Evolutionary conservation across 1,140 invertebrate species (phyloP), one percentile per base, ranked within the genome.

Genomic region (Drosophila tropicalis): DNA sequence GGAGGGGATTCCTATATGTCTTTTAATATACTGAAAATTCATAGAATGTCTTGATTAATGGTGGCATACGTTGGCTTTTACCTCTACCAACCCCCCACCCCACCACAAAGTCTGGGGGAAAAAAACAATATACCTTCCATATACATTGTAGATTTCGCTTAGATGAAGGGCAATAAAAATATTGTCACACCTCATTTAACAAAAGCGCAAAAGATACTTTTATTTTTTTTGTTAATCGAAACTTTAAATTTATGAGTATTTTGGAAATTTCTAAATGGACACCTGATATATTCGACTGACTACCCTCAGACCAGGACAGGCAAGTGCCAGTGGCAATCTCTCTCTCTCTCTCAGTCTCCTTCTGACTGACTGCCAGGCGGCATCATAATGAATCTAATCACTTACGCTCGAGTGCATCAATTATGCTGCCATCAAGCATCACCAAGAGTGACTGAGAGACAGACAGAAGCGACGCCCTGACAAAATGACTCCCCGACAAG

Each of bases 381-480:
- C 83, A 79, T 76, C 83, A 82, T 91, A 91, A 91, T 91, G 90
- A 91, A 91, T 91, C 90, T 91, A 91, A 91, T 91, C 90, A 91
- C 90, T 91, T 91, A 91, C 90, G 90, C 90, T 90, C 86, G 90
- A 91, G 90, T 91, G 86, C 90, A 91, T 91, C 90, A 91, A 91
- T 91, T 91, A 91, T 91, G 76, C 71, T 91, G 72, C 83, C 80
- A 90, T 90, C 90, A 87, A 80, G 75, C 72, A 84, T 77, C 76
- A 84, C 40, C 51, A 44, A 55, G 56, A 47, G 54, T 12, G 36
- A 47, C 62, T 62, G 34, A 19, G 29, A 51, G 58, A 54, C 65
- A 71, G 68, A 61, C 77, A 67, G 73, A 29, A 68, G n/a, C 17
- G 22, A 72, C 78, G 44, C 51, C 19, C 64, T 61, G 81, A 77